Evolutionary conservation across 2,797 vertebrate species (phyloP), one percentile per base, ranked within the genome.

Genomic region (Muraenolepis orangiensis): DNA sequence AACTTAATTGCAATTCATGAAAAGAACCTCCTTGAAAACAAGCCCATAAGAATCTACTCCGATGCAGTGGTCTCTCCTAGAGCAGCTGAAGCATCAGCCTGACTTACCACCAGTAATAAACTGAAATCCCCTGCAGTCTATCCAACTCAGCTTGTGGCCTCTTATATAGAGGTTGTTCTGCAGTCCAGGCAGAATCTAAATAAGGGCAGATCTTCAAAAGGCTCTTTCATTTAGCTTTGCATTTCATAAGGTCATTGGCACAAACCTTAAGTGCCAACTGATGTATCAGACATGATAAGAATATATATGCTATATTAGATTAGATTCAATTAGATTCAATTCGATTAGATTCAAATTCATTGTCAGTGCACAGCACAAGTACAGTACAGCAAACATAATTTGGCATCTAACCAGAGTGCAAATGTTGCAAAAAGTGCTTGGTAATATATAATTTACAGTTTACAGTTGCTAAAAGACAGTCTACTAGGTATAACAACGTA

Each of bases 161-260:
- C 57, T 64, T 64, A 64, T 64, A 64, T 64, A 64, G 23, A 64
- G 57, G 57, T 64, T 26, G 57, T 64, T 11, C 57, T 64, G 57
- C 57, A 64, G 57, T 26, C 57, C 8, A 26, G 57, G 57, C 57
- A 26, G 51, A 64, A 64, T n/a, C 57, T 64, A 64, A 26, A 64
- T 64, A 26, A 26, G 57, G 57, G 23, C 57, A 64, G 57, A 64
- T 23, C 51, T 57, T 64, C 16, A 18, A 67, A 67, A 14, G 66
- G 66, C 66, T 29, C 11, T 28, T 67, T 29, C 4, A 67, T 67
- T 67, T 31, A 64, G 57, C 57, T 64, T 26, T 26, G 57, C 23
- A 64, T 26, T 64, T 2, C 14, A 64, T 64, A 26, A 26, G 1
- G 0, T 64, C 23, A 64, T 11, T 64, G 57, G n/a, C 57, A 20